Conservation (phyloP, 2,797 vertebrate genomes). For the Toxotes lorentzi region DNA sequence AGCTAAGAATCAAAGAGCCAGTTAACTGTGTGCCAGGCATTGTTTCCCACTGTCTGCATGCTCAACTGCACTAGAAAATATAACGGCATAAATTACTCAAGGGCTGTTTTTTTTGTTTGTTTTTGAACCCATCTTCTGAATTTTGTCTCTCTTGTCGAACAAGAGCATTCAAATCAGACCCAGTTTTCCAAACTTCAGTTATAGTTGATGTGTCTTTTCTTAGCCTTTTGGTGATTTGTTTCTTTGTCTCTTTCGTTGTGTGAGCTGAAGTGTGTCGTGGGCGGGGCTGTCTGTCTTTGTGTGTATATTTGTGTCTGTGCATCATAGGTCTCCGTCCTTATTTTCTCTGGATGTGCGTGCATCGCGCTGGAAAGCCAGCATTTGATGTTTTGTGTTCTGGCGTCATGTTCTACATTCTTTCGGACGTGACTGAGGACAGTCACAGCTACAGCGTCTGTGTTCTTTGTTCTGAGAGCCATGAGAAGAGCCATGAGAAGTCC, state of each 20-base stretch:
- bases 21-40: slow-evolving; percentile 29
- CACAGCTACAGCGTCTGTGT: background rate
- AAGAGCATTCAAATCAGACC: slow-evolving; percentile 39
- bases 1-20: slow-evolving; percentile 44
- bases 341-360: slow-evolving; percentile 15
- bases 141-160: slow-evolving; percentile 32
- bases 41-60: slow-evolving; percentile 42
- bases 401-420: background rate
- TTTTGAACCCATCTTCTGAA: slow-evolving; percentile 42
- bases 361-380: background rate
- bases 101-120: background rate
- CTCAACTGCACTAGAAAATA: slow-evolving; percentile 45
- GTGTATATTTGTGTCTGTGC: slow-evolving; percentile 24
- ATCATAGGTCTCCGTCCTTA: slow-evolving; percentile 6
- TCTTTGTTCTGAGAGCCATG: background rate
- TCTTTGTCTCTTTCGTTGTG: slow-evolving; percentile 16
- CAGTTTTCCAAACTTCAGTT: slow-evolving; percentile 49
- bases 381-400: slow-evolving; percentile 13
- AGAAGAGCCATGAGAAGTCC: background rate
- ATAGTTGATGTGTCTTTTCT: slow-evolving; percentile 45
- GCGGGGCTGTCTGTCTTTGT: slow-evolving; percentile 25
- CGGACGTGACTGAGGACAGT: background rate
- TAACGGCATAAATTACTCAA: slow-evolving; percentile 46
- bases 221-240: slow-evolving; percentile 30
- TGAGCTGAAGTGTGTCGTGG: slow-evolving; percentile 14